Evolutionary conservation across 2,888 invertebrate species (phyloP), one percentile per base, ranked within the genome.

Genomic region (Oscheius myriophilus): DNA sequence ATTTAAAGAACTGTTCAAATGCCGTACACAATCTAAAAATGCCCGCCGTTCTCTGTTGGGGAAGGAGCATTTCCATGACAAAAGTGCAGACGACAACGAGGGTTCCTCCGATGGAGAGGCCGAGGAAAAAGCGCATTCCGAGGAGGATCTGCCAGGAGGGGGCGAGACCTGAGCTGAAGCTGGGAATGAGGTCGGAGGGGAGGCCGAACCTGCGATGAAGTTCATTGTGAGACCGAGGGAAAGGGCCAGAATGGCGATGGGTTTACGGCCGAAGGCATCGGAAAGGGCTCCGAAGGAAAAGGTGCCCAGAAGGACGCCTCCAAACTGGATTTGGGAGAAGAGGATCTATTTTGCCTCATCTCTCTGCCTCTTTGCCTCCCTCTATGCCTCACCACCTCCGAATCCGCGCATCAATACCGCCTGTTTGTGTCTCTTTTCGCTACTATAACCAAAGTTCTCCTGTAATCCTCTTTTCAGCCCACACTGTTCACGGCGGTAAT

Each of bases 41-140:
- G 84, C 86, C 39, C 85, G 84, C 82, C 84, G 86, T 85, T 71
- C 85, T 64, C 69, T 86, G 85, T 57, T 85, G 71, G 1, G 85
- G 84, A 16, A 84, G 75, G n/a, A 85, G 78, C 79, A 83, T 76
- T 71, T 85, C 85, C 84, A 86, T 86, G 21, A 84, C 84, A 67
- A 82, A 85, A 14, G 85, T 83, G 64, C 82, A 86, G 6, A 83
- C 83, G 41, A 84, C 85, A 11, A 84, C 84, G 11, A 86, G 70
- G 21, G 81, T 79, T 51, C 85, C 85, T 41, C 84, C 81, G 23
- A 81, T 70, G 3, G 75, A 67, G 9, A 79, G 68, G n/a, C 81
- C 81, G n/a, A 81, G 64, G 49, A 78, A 71, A 55, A 78, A 74
- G 11, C 69, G 59, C 45, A 69, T 64, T n/a, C n/a, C 65, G 11